Evolutionary conservation across 1,140 invertebrate species (phyloP), one percentile per base, ranked within the genome.

Genomic region (Hermatobates lingyangjiaoensis): DNA sequence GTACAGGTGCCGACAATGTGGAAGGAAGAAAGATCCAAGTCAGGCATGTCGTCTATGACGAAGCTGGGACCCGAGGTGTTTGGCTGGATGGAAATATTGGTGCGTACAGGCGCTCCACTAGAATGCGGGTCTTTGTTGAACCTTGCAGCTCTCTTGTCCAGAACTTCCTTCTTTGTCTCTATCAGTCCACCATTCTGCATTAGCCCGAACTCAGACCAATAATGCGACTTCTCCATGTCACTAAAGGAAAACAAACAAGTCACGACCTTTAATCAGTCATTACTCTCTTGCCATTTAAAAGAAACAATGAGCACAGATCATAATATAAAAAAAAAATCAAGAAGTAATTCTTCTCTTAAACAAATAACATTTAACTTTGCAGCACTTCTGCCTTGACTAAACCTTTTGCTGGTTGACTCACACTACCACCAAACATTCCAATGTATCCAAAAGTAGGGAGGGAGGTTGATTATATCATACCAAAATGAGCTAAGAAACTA

Each of bases 1-100:
- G 74, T 75, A 69, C 86, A 94, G 1, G 87, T 90, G 26, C 93
- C 94, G 51, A 96, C 82, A 64, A 97, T 87, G 67, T 91, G 84
- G 64, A 66, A 63, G 45, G 68, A 57, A 24, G 44, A 42, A 34
- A 53, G 34, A 21, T 48, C n/a, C 49, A 27, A 57, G 44, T 54
- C 56, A 60, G 64, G 27, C 25, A 50, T 51, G 26, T 28, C 50
- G 30, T 27, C 39, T 20, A 42, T 42, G 21, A 4, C 18, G 18
- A 10, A 42, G 21, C 14, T 18, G 39, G 14, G 14, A 34, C 15
- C 15, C 7, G 7, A 34, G 14, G 4, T 5, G 39, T 42, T 42
- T 5, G 14, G 5, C 21, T 42, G 39, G 5, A 14, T 5, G 28
- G 28, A 15, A 15, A 7, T 15, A 34, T 15, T 34, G 7, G 7